Base-by-base conservation (phyloP, 1,140 invertebrate species). In the Scylla paramamosain region DNA sequence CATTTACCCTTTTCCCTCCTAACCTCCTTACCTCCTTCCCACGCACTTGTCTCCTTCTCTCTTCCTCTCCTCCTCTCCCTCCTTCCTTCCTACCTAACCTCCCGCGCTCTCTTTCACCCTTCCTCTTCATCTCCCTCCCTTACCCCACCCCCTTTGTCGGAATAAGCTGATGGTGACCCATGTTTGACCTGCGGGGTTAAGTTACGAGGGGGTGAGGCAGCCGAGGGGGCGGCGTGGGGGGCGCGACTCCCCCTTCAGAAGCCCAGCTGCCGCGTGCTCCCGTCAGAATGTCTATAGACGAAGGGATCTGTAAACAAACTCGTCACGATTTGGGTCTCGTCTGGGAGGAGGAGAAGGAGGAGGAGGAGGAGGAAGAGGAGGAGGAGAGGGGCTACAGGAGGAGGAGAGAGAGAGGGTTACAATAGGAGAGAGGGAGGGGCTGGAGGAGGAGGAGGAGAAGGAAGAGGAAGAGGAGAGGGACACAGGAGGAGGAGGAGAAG, bases 261-360 rank as follows among this genome's bases (percentile, higher is more conserved):
- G 67, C 67, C 67, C 67, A 77, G 67, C 67, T 77, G 67, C 67
- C 67, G 67, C 67, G 67, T 77, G 67, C 20, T 25, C n/a, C n/a
- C 67, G 67, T 77, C 67, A 77, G 67, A 77, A 25, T 20, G 67
- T 77, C 67, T 77, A 77, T 77, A 77, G 67, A 77, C 67, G 12
- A 12, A n/a, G 20, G 67, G 67, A 77, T 77, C 67, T 77, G 67
- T 77, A 77, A 77, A 77, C 67, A 77, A 77, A 77, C 67, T 77
- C 67, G 20, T n/a, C 67, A 77, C 25, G 67, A 77, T 77, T 77
- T 77, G 67, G 67, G 12, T 77, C 20, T 77, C n/a, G 12, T 77
- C 67, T 77, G 67, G 20, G 67, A 20, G 12, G 16, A 77, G 67
- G 67, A 77, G 67, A 8, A n/a, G 67, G 25, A n/a, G 20, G 16